phyloP scores from a whole-genome alignment of 2,113 vertebrate species.

The Gymnogyps californianus region DNA sequence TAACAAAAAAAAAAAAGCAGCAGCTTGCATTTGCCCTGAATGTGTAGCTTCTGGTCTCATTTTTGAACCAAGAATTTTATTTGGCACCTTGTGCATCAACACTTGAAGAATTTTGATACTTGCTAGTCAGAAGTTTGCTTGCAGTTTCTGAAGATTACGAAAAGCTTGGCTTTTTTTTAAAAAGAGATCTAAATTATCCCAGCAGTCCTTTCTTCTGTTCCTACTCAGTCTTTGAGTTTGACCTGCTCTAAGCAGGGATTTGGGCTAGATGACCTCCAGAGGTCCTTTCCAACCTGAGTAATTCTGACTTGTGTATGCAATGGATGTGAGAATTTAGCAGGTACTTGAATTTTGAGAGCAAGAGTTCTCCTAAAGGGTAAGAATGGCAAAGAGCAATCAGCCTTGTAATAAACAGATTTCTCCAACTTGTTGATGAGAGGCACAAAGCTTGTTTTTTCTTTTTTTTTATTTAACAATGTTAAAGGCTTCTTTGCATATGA shows the following conservation, averaged over 20 bases:
- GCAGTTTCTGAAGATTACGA: neutral
- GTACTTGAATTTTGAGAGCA: neutral
- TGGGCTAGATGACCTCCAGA: neutral
- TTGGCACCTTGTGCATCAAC: neutral
- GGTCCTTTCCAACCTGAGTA: neutral
- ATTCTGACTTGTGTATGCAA: neutral
- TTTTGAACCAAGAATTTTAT: neutral
- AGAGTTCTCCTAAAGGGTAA: neutral
- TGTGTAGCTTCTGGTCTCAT: neutral
- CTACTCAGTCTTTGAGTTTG: neutral
- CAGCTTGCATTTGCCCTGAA: neutral
- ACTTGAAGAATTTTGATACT: neutral
- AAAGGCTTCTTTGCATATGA: neutral
- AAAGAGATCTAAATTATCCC: neutral
- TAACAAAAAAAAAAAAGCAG: neutral
- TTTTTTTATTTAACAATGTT: rapidly evolving
- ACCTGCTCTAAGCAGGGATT: neutral
- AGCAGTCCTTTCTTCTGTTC: neutral
- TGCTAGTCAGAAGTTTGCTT: neutral
- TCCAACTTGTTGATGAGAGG: neutral
- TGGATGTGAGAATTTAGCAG: neutral
- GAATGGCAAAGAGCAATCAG: neutral
- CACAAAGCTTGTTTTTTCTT: neutral
- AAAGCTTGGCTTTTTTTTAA: neutral
- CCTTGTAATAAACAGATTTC: neutral